A percentile compares a stretch with the other conserved stretches of the same genome.
Evolutionary conservation across 2,888 invertebrate genomes (phyloP).

Genomic region (Heteromurus nitidus): DNA sequence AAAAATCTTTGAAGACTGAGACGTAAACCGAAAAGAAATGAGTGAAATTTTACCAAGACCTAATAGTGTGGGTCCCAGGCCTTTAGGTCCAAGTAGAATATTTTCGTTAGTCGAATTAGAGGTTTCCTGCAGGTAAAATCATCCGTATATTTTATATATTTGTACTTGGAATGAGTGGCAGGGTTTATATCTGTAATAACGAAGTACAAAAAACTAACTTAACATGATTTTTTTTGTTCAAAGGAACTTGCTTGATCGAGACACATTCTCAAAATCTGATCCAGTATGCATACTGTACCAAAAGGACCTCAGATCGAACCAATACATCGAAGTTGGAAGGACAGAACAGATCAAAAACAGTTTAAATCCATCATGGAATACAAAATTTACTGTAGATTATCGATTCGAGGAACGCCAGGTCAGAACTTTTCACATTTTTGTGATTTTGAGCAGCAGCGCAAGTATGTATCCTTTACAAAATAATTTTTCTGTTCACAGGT

Average conservation of each 20-base stretch:
- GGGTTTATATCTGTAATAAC: background rate
- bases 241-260: slow-evolving; percentile 76
- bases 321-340: slow-evolving; percentile 74
- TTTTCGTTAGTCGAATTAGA: slow-evolving; percentile 55
- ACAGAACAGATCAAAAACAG: slow-evolving; percentile 75
- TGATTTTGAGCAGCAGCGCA: background rate
- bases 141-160: background rate
- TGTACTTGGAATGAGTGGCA: background rate
- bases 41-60: slow-evolving; percentile 24
- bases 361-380: slow-evolving; percentile 76
- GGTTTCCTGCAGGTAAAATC: slow-evolving; percentile 54
- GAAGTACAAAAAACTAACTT: background rate
- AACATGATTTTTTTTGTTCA: slow-evolving; percentile 50
- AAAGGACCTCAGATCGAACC: slow-evolving; percentile 73
- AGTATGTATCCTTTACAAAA: background rate
- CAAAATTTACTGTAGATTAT: slow-evolving; percentile 76
- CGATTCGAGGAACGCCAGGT: slow-evolving; percentile 76
- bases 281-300: slow-evolving; percentile 76
- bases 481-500: slow-evolving; percentile 69
- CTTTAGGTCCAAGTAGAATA: slow-evolving; percentile 60
- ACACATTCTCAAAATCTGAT: slow-evolving; percentile 77
- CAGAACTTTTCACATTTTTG: background rate
- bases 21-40: slow-evolving; percentile 31
- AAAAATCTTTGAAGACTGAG: too few species aligned
- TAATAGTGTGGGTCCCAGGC: slow-evolving; percentile 45